A percentile compares a stretch with the other conserved stretches of the same genome.
Evolutionary conservation across 2,113 vertebrate species (phyloP).

Genomic region (Anser cygnoides): DNA sequence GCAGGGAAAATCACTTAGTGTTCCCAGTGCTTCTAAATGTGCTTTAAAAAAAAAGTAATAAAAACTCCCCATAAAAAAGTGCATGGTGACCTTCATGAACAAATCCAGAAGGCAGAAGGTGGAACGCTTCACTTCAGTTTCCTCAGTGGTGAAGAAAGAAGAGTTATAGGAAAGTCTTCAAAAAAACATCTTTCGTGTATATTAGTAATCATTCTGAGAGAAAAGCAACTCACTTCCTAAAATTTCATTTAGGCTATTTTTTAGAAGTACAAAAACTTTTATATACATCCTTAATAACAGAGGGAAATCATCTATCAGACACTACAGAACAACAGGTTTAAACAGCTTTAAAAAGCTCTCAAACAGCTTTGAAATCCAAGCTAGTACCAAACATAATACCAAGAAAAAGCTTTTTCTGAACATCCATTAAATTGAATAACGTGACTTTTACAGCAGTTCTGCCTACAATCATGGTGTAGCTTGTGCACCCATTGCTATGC

Average conservation of each 20-base stretch:
- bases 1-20: not conserved
- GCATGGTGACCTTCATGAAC: not conserved
- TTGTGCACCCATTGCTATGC: not conserved
- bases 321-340: not conserved
- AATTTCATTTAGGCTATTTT: not conserved
- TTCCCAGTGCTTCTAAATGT: not conserved
- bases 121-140: not conserved
- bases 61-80: not conserved
- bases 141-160: not conserved
- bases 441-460: not conserved
- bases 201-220: not conserved
- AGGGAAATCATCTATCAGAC: not conserved
- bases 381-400: not conserved
- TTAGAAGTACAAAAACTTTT: not conserved
- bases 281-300: not conserved
- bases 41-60: not conserved
- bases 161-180: not conserved
- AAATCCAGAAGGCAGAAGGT: not conserved
- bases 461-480: not conserved
- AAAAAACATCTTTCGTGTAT: not conserved
- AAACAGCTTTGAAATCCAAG: not conserved
- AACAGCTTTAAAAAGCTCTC: not conserved
- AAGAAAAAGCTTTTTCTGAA: not conserved
- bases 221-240: not conserved
- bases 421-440: not conserved